Base-by-base conservation (phyloP, 2,797 vertebrate genomes). In the Adrianichthys oophorus region DNA sequence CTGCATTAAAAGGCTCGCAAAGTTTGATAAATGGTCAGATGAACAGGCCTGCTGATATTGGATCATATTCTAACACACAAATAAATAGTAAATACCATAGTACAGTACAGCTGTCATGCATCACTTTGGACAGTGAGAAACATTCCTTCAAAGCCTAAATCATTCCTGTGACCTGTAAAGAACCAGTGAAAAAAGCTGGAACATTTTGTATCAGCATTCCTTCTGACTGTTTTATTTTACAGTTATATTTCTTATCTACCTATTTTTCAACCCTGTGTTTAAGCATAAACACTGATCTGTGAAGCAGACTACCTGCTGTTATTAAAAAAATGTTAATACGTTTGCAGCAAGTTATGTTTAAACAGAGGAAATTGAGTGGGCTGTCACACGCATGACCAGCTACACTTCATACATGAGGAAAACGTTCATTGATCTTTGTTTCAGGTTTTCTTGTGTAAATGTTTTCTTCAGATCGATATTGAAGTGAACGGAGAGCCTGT, bases 401-500 rank as follows among this genome's bases (percentile, higher is more conserved):
- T 1, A 29, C 7, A 29, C 5, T 26, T 26, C 24, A 26, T 26
- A 26, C 4, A 26, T 26, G 4, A 6, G 24, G 26, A 29, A 29
- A 29, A 6, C 1, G 5, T 5, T 29, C 26, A 29, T 7, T 29
- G 26, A 29, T 29, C 26, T 29, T 6, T 29, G 26, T 5, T 29
- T 29, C 19, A 21, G 7, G 6, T 26, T 26, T 26, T 26, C 7
- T 26, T 32, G 7, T 32, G 29, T 12, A 37, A 37, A 37, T 12
- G 10, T 37, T 40, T 61, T 54, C 69, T 78, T 41, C 85, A 99
- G 97, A 98, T 99, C 55, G 98, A 99, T 82, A 99, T 99, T 26
- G 97, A 98, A 91, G 96, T 99, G 72, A 99, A 99, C 67, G 98
- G 98, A 0, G 95, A 93, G 58, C 92, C 96, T 1, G 96, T 98